These are phyloP conservation scores for Camelus dromedarius DNA, from an alignment of 2,113 vertebrate species.

Conservation along the genomic window DNA sequence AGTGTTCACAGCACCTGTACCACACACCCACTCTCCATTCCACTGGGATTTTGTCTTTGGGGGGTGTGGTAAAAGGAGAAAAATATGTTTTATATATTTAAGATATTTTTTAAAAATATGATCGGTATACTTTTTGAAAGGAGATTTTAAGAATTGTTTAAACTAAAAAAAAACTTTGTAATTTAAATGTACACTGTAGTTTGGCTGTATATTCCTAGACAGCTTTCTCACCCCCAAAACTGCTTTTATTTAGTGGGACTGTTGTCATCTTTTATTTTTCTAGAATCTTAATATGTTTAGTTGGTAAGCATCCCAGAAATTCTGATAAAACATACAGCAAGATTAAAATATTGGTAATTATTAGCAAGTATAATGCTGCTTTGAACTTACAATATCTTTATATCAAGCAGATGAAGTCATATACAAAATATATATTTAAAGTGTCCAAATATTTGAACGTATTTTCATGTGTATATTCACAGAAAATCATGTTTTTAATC, in stretches of 20 bases:
- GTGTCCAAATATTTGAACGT: slow-evolving; percentile 2
- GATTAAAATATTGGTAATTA: slow-evolving; percentile 55
- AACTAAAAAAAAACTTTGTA: neutral
- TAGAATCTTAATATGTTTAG: slow-evolving; percentile 11
- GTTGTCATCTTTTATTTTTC: neutral
- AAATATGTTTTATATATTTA: neutral
- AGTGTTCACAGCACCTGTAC: neutral
- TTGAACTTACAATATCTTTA: slow-evolving; percentile 36
- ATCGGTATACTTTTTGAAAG: slow-evolving; percentile 27
- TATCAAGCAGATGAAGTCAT: slow-evolving; percentile 3
- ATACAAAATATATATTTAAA: neutral
- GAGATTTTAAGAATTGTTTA: slow-evolving; percentile 14
- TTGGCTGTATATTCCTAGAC: neutral
- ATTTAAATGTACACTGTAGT: neutral
- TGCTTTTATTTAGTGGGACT: slow-evolving; percentile 28
- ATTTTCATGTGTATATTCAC: slow-evolving; percentile 1
- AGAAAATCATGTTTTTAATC: slow-evolving; percentile 49
- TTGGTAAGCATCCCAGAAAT: slow-evolving; percentile 31
- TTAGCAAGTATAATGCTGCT: slow-evolving; percentile 50
- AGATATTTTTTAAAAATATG: neutral
- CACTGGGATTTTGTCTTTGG: neutral
- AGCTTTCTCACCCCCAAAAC: neutral
- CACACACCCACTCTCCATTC: neutral
- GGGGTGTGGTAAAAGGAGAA: neutral
- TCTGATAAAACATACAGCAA: neutral